Base-by-base conservation (phyloP, 2,797 vertebrate species). In the Antennarius maculatus region DNA sequence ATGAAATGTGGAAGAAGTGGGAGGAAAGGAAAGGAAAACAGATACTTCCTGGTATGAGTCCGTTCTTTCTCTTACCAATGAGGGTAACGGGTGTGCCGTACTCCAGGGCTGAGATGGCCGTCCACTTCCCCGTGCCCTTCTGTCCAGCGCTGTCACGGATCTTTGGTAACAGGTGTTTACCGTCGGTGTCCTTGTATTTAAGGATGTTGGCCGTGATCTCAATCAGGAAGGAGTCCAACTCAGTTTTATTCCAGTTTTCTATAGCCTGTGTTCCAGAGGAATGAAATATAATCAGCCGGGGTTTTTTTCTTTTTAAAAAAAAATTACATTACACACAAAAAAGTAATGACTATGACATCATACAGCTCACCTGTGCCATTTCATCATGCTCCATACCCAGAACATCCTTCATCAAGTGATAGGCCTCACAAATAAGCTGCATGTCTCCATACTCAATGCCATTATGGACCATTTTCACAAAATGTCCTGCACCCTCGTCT, bases 401-500 rank as follows among this genome's bases (percentile, higher is more conserved):
- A 5, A 97, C 87, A 0, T 99, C 97, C 43, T 95, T 98, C 98
- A 99, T 98, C 79, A 99, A 86, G 82, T 99, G 97, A 78, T 99
- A 99, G 4, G 97, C 98, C 85, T 99, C 98, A 28, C 97, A 98
- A 85, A 99, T 98, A 54, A 99, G 92, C 94, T 99, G 98, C 98
- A 99, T 99, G 90, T 99, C 98, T 0, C 98, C 98, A 0, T 99
- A 99, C 80, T 99, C 98, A 0, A 99, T 99, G 27, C 98, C 98
- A 0, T 99, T 99, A 82, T 99, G 98, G 49, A 99, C 98, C 97
- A 99, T 99, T 93, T 99, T 99, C 74, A 99, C 98, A 29, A 98
- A 99, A 85, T 99, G 98, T 0, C 98, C 98, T 0, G 98, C 94
- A 0, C 98, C 98, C 76, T 99, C 97, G 0, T 98, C 97, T 17